Evolutionary conservation across 2,113 vertebrate genomes (phyloP).

Genomic region (Hippolais icterina): DNA sequence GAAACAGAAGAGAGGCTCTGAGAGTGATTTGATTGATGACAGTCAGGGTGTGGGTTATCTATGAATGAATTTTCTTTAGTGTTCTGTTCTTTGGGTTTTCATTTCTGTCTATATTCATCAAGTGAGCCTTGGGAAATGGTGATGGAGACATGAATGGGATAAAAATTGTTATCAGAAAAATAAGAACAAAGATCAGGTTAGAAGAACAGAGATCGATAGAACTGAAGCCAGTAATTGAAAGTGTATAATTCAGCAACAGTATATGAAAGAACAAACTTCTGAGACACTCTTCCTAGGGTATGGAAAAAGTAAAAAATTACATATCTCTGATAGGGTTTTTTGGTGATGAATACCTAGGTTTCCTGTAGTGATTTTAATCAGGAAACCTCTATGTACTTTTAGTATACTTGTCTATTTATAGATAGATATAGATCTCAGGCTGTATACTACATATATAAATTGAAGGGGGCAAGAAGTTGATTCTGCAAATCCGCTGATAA

Average conservation of each 20-base stretch:
- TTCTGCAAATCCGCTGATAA: neutral
- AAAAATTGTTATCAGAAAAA: neutral
- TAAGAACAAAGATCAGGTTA: neutral
- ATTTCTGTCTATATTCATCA: neutral
- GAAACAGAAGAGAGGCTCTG: neutral
- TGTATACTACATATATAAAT: neutral
- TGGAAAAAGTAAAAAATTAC: neutral
- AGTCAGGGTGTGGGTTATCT: neutral
- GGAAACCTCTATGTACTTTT: neutral
- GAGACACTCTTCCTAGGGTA: neutral
- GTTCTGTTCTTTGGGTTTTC: neutral
- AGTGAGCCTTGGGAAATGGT: neutral
- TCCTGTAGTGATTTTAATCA: neutral
- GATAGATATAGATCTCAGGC: neutral
- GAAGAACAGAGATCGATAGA: neutral
- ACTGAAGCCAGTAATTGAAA: neutral
- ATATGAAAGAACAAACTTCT: neutral
- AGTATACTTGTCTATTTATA: neutral
- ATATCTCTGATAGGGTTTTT: neutral
- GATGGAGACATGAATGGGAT: neutral
- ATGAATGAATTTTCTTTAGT: neutral
- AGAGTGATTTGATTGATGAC: neutral
- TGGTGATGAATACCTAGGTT: neutral
- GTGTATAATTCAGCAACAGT: neutral
- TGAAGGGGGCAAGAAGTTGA: neutral